phyloP scores from a whole-genome alignment of 2,113 vertebrate genomes.

The Setophaga kirtlandii region DNA sequence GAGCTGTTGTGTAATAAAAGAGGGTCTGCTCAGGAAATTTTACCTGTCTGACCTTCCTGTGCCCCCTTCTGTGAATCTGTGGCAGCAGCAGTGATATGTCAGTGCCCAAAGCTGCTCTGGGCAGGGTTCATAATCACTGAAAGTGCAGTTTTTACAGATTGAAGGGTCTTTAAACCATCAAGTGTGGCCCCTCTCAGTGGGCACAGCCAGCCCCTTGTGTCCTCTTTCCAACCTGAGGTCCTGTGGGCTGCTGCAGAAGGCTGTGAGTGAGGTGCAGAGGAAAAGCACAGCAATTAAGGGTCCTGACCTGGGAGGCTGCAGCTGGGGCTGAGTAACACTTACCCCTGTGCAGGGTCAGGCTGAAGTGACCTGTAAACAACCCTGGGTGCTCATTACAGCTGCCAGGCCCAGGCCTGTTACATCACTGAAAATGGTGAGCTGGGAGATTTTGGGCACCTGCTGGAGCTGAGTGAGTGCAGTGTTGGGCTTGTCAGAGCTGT shows the following conservation, averaged over 20 bases:
- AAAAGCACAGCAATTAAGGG: slow-evolving; percentile 8
- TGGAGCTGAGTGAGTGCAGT: not conserved
- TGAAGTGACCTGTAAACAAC: not conserved
- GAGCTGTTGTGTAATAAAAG: not conserved
- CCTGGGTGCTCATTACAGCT: not conserved
- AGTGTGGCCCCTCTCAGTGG: accelerated
- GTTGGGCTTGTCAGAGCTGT: not conserved
- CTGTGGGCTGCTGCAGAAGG: not conserved
- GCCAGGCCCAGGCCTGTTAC: not conserved
- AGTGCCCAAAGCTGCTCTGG: not conserved
- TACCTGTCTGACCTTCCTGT: not conserved
- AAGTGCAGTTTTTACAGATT: not conserved
- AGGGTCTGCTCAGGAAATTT: not conserved
- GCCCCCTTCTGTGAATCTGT: not conserved
- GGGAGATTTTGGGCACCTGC: not conserved
- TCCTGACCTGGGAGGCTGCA: slow-evolving; percentile 23
- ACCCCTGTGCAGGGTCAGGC: not conserved
- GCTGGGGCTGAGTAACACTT: not conserved
- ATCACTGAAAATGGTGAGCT: not conserved
- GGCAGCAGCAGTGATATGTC: not conserved
- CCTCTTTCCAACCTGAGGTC: not conserved
- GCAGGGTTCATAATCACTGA: not conserved
- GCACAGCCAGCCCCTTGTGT: not conserved
- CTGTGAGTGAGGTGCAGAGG: not conserved
- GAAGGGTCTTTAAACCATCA: not conserved